These are phyloP conservation scores for Eulemur coronatus DNA, from an alignment of 2,797 vertebrate genomes.

Conservation along the genomic window DNA sequence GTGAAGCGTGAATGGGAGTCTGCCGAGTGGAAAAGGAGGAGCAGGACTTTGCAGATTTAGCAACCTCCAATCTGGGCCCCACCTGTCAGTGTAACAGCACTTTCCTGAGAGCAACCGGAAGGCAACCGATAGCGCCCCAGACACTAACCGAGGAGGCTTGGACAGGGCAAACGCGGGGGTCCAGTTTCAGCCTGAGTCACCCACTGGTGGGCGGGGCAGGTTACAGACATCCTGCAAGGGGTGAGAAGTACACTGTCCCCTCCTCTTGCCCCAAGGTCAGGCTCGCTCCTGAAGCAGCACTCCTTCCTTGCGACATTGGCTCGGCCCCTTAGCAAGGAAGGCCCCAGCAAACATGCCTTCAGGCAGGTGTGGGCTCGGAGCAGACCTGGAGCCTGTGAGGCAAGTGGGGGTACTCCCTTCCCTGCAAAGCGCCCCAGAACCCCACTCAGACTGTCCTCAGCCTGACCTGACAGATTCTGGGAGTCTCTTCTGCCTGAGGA, in stretches of 20 bases:
- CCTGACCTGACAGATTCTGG: not conserved
- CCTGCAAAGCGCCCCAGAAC: not conserved
- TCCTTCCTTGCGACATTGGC: not conserved
- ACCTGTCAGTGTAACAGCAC: not conserved
- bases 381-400: not conserved
- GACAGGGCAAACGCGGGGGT: not conserved
- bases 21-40: not conserved
- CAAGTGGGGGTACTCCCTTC: not conserved
- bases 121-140: not conserved
- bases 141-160: not conserved
- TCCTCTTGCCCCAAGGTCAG: not conserved
- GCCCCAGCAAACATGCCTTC: not conserved
- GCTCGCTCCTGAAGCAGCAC: not conserved
- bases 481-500: not conserved
- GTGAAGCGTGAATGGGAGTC: not conserved
- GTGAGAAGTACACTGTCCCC: not conserved
- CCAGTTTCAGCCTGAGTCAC: slow-evolving; percentile 59
- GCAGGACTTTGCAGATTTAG: not conserved
- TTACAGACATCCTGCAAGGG: not conserved
- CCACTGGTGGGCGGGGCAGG: not conserved
- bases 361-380: not conserved
- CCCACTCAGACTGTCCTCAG: not conserved
- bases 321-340: not conserved
- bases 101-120: not conserved
- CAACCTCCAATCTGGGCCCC: not conserved